Evolutionary conservation across 2,797 vertebrate genomes (phyloP), one percentile per base, ranked within the genome.

Genomic region (Coregonus suidteri): DNA sequence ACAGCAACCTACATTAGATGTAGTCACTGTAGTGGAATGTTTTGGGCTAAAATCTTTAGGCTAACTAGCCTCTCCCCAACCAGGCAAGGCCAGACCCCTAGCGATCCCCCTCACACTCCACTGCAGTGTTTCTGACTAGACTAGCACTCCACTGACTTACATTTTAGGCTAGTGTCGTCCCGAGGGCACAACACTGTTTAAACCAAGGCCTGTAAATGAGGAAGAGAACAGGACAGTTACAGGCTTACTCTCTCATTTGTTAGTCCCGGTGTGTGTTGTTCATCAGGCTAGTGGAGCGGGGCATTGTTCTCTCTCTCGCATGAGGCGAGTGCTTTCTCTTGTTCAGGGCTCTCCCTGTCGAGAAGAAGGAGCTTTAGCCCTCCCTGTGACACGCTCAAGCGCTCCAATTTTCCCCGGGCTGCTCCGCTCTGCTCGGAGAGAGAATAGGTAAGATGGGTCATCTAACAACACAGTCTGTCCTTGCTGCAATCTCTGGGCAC

Each of bases 251-350:
- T 18, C 25, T 25, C 25, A 25, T 25, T 25, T 25, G 7, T 62
- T 62, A 20, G 59, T 11, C 25, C 20, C 25, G 7, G 9, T 64
- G 6, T 64, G n/a, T 9, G 59, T 15, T 15, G 62, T 89, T 91
- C 85, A 90, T 89, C 85, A 81, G 81, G 78, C 31, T 30, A 76
- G 79, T 6, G 65, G 20, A 53, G 74, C 77, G 53, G 82, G 75
- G 73, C 80, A 79, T 79, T 14, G 79, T 85, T 87, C n/a, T 64
- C 59, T 64, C 20, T 83, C 86, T 85, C 16, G 81, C 37, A 25
- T 69, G 41, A 74, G 81, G 1, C 34, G 56, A 90, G 85, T 86
- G 88, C 87, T 89, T 91, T 89, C 77, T 87, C 85, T 89, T 90
- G 87, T 90, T 89, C 84, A 75, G 65, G 37, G 62, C 81, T 84